These are phyloP conservation scores for Dendrolimus punctatus DNA, from an alignment of 1,140 invertebrate genomes.

Conservation along the genomic window DNA sequence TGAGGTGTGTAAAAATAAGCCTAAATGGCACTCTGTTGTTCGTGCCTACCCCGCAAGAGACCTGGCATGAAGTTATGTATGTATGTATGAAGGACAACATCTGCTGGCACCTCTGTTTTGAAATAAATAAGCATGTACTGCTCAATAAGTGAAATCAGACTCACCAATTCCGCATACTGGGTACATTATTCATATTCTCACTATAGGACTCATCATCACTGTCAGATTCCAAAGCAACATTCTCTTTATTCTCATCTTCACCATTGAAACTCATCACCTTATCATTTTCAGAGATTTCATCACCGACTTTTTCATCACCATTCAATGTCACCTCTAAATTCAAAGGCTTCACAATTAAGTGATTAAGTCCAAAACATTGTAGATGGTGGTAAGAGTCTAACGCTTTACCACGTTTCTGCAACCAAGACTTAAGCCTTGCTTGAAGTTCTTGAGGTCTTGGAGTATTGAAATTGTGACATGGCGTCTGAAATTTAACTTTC, in stretches of 20 bases:
- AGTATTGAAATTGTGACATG: constrained; percentile 44
- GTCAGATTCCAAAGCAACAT: constrained; percentile 57
- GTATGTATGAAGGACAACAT: too few species aligned
- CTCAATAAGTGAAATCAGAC: too few species aligned
- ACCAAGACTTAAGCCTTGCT: constrained; percentile 63
- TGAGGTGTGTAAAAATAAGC: too few species aligned
- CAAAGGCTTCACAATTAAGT: constrained; percentile 24
- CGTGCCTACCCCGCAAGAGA: too few species aligned
- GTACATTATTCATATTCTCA: constrained; percentile 44
- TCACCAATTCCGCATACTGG: constrained; percentile 11
- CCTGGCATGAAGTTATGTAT: too few species aligned
- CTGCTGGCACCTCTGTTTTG: too few species aligned
- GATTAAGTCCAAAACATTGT: constrained; percentile 67
- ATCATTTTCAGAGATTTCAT: neutral
- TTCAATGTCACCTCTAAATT: constrained; percentile 8
- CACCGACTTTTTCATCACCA: too few species aligned
- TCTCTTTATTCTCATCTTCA: constrained; percentile 73
- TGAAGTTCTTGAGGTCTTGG: constrained; percentile 57
- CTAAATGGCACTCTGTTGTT: too few species aligned
- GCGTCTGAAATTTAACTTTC: constrained; percentile 58
- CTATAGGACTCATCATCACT: constrained; percentile 56
- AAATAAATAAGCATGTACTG: too few species aligned
- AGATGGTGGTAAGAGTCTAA: constrained; percentile 68
- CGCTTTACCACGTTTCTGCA: constrained; percentile 65
- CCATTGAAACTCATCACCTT: constrained; percentile 3